Percentiles rank a stretch among this genome's conserved stretches.
Evolutionary conservation across 2,888 invertebrate genomes (phyloP).

Genomic region (Danaus chrysippus): DNA sequence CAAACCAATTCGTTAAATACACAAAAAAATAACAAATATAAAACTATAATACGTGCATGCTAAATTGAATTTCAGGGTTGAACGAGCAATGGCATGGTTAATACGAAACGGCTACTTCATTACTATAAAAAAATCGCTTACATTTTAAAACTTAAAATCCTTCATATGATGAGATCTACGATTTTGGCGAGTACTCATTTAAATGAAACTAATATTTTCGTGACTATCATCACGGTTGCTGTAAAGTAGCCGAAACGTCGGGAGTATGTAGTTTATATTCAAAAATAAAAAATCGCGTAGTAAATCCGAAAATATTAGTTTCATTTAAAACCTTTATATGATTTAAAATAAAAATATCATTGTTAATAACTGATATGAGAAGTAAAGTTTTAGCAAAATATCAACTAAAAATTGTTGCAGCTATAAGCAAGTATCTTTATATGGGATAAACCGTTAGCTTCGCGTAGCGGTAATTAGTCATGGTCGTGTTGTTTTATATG

Average conservation of each 20-base stretch:
- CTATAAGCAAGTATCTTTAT: slow-evolving; percentile 19
- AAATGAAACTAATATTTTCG: too few relatives aligned
- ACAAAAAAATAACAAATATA: neutral
- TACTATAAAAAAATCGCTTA: neutral
- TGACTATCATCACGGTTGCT: too few relatives aligned
- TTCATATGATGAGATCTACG: too few relatives aligned
- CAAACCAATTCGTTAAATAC: neutral
- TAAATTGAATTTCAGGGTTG: slow-evolving; percentile 3
- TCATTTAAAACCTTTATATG: too few relatives aligned
- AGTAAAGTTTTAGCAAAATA: too few relatives aligned
- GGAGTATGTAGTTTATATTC: too few relatives aligned
- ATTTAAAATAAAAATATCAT: too few relatives aligned
- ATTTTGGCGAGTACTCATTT: too few relatives aligned
- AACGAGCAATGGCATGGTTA: neutral
- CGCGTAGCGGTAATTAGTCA: slow-evolving; percentile 39
- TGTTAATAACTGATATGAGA: too few relatives aligned
- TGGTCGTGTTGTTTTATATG: slow-evolving; percentile 32
- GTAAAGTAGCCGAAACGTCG: too few relatives aligned
- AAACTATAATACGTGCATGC: neutral
- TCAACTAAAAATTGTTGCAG: slow-evolving; percentile 5
- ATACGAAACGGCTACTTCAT: neutral
- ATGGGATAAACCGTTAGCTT: slow-evolving; percentile 34
- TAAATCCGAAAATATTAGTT: too few relatives aligned
- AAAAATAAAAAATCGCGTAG: too few relatives aligned
- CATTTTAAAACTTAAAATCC: neutral